phyloP scores from a whole-genome alignment of 2,797 vertebrate genomes.

The Balearica regulorum region DNA sequence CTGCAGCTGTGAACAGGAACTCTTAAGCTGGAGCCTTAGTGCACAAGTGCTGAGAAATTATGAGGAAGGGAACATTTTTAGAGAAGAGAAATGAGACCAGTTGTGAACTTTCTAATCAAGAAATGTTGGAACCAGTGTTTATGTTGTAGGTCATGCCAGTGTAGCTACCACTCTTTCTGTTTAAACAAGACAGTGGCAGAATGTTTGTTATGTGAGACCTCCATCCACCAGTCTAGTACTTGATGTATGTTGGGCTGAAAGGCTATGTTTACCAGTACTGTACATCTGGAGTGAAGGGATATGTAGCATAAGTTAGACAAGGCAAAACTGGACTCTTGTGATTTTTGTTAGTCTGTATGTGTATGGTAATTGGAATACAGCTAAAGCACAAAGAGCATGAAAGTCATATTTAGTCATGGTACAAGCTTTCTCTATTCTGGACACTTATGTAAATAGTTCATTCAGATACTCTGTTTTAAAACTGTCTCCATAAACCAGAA shows the following conservation, averaged over 20 bases:
- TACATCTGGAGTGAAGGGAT: not conserved
- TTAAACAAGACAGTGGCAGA: not conserved
- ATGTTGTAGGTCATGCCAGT: not conserved
- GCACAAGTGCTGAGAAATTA: not conserved
- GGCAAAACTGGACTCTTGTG: not conserved
- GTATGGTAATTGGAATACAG: not conserved
- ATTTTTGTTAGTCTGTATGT: not conserved
- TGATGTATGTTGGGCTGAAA: not conserved
- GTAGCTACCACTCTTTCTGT: not conserved
- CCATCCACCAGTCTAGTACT: not conserved
- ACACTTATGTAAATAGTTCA: not conserved
- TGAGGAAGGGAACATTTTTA: not conserved
- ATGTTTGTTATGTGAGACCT: not conserved
- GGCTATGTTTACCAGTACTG: not conserved
- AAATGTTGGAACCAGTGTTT: not conserved
- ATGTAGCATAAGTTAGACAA: rapidly evolving
- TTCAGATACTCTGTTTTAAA: not conserved
- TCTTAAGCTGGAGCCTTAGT: not conserved
- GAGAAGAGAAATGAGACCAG: not conserved
- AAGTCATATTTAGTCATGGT: not conserved
- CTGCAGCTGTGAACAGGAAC: not conserved
- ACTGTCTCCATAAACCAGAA: not conserved
- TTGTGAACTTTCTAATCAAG: not conserved
- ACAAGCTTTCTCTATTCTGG: not conserved
- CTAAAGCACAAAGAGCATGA: not conserved